These are phyloP conservation scores for Drosophila equinoxialis DNA, from an alignment of 1,140 invertebrate genomes.

Conservation along the genomic window DNA sequence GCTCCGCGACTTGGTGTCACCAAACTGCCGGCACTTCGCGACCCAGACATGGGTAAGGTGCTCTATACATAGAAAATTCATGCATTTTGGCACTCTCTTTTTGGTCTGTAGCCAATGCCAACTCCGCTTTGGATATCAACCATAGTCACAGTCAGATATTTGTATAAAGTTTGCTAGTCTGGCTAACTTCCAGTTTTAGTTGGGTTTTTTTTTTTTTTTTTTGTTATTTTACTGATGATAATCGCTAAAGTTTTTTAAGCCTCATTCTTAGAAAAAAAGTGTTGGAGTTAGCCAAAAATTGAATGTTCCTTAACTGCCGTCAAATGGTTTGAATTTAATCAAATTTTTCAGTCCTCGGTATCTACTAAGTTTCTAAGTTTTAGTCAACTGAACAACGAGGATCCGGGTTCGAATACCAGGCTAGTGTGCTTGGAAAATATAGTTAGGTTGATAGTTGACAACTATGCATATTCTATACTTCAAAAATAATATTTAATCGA, in stretches of 20 bases:
- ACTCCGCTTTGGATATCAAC: slow-evolving; percentile 16
- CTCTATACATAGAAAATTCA: slow-evolving; percentile 2
- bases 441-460: too few relatives aligned
- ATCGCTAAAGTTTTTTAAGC: slow-evolving; percentile 10
- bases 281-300: background rate
- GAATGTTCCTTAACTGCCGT: background rate
- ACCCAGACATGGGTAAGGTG: slow-evolving; percentile 12
- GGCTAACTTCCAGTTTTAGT: slow-evolving; percentile 15
- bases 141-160: background rate
- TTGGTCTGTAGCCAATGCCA: slow-evolving; percentile 7
- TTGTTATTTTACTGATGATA: background rate
- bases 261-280: background rate
- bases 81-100: slow-evolving; percentile 17
- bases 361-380: too few relatives aligned
- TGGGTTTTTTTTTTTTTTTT: too few relatives aligned
- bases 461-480: too few relatives aligned
- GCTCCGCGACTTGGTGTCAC: slow-evolving; percentile 18
- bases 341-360: too few relatives aligned
- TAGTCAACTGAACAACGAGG: too few relatives aligned
- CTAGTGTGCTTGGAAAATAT: too few relatives aligned
- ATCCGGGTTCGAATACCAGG: too few relatives aligned
- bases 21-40: slow-evolving; percentile 1
- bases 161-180: slow-evolving; percentile 4
- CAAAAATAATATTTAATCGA: background rate
- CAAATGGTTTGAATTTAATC: background rate